phyloP scores from a whole-genome alignment of 2,113 vertebrate genomes.

The Colius striatus region DNA sequence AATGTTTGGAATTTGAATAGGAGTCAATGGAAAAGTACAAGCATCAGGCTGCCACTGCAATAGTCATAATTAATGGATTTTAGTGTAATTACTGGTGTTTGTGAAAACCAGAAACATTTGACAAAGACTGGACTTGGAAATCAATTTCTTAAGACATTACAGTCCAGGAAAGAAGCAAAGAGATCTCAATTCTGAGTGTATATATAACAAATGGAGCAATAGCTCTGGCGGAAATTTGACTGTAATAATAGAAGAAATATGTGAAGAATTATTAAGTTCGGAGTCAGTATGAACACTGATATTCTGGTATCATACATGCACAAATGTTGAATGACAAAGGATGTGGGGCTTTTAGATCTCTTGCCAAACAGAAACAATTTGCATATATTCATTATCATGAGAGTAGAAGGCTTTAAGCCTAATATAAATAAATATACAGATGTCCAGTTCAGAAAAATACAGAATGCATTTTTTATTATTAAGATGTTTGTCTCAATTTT shows the following conservation, averaged over 20 bases:
- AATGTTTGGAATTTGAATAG: slow-evolving; percentile 35
- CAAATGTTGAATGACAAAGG: background rate
- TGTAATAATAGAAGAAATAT: background rate
- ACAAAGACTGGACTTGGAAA: background rate
- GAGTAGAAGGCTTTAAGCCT: background rate
- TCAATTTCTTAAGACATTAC: background rate
- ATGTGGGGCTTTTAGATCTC: background rate
- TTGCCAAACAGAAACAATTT: background rate
- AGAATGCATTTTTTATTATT: background rate
- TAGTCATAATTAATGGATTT: background rate
- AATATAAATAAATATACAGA: background rate
- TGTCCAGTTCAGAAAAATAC: background rate
- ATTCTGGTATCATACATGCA: background rate
- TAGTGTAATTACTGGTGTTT: background rate
- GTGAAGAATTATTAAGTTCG: background rate
- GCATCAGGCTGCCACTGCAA: background rate
- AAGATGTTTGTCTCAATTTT: background rate
- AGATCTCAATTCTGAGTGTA: background rate
- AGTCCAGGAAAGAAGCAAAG: background rate
- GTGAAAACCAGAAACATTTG: background rate
- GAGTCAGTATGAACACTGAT: background rate
- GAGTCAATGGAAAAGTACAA: background rate
- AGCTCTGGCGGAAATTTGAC: background rate
- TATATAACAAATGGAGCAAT: background rate
- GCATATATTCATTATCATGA: background rate